Base-by-base conservation (phyloP, 2,888 invertebrate species). In the Drosophila kanekoi region DNA sequence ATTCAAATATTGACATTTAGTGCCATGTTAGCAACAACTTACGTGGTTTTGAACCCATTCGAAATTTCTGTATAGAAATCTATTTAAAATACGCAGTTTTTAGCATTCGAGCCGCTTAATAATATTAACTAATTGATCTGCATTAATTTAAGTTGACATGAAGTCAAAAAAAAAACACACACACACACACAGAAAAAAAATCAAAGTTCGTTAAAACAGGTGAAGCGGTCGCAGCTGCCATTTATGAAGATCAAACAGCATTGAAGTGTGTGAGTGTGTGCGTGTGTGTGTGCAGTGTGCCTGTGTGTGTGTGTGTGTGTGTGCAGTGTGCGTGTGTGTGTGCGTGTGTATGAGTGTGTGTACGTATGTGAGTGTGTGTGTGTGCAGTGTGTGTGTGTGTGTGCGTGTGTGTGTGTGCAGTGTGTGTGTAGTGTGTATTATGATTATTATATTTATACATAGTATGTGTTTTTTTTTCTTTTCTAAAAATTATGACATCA, bases 1-100 rank as follows among this genome's bases (percentile, higher is more conserved):
- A 83, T 90, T 90, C 83, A 87, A 87, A 87, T 89, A 84, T 89
- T 89, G 89, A 89, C 89, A 89, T 90, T 89, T 90, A 89, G 82
- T 89, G 86, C 75, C 81, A 82, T 89, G 84, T 90, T 90, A 87
- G 87, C 89, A 77, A 72, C 83, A 84, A 87, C 83, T 84, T 82
- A 84, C 78, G 83, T 86, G 79, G 73, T 74, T 72, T 79, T 70
- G 52, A 60, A 38, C 48, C 70, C 33, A 49, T 58, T 53, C 58
- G 33, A 49, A 61, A 59, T 59, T 62, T 74, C 59, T 54, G 23
- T 45, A 65, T 61, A 65, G 73, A 73, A 77, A 75, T 64, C 68
- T 68, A 72, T 77, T 72, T 68, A 51, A 72, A 63, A 75, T 64
- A 66, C 77, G 61, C 64, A 68, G 64, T 63, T 77, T 73, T 67